These are phyloP conservation scores for Pelmatolapia mariae DNA, from an alignment of 2,113 vertebrate species.

Conservation along the genomic window DNA sequence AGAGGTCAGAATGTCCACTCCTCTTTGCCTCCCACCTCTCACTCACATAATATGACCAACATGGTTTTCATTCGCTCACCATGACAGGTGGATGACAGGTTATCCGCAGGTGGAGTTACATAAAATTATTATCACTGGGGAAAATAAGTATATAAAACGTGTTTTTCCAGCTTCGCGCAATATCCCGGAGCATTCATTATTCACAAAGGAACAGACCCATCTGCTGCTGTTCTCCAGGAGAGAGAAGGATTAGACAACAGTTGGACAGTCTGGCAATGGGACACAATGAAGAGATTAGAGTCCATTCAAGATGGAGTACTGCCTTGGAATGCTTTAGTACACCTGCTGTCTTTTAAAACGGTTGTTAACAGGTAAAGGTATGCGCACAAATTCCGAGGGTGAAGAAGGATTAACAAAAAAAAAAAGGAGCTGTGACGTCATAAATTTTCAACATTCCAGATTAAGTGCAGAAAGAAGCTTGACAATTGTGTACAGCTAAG, in stretches of 20 bases:
- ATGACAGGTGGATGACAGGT: conserved; percentile 2
- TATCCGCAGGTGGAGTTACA: conserved; percentile 2
- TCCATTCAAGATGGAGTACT: not conserved
- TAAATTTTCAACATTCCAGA: not conserved
- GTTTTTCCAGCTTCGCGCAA: not conserved
- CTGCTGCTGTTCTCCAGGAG: conserved; percentile 20
- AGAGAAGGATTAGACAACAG: conserved; percentile 18
- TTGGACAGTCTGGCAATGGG: not conserved
- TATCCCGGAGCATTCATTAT: conserved; percentile 18
- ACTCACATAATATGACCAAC: not conserved
- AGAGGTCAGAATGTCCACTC: conserved; percentile 10
- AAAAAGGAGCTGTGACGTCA: not conserved
- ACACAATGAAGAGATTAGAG: not conserved
- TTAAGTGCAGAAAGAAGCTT: not conserved
- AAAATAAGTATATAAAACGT: not conserved
- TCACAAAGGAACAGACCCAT: conserved; percentile 35
- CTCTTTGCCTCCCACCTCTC: not conserved
- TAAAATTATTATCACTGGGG: conserved; percentile 3
- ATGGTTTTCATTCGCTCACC: not conserved
- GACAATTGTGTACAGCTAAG: not conserved
- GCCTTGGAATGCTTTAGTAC: not conserved
- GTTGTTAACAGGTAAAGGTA: not conserved
- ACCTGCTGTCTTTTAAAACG: not conserved
- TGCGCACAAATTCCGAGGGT: not conserved
- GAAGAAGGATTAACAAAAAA: not conserved